Conservation (phyloP, 1,140 invertebrate species). For the Potamilus streckersoni region DNA sequence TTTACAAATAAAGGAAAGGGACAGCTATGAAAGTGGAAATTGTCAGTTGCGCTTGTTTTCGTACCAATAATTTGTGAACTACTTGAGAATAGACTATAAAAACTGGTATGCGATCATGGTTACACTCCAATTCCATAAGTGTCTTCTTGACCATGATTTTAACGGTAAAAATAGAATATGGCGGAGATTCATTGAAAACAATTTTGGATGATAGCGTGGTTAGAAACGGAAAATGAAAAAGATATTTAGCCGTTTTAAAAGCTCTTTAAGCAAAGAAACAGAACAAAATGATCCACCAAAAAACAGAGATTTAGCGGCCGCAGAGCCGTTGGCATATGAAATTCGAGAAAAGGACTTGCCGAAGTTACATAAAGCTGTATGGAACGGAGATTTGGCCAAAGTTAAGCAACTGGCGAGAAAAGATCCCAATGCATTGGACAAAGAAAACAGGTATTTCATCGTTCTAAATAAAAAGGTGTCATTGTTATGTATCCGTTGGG, state of each 20-base stretch:
- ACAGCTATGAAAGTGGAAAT: too few species aligned
- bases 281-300: neutral
- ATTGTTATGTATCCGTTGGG: too few species aligned
- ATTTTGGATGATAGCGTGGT: slow-evolving; percentile 14
- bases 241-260: slow-evolving; percentile 21
- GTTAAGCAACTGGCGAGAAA: slow-evolving; percentile 59
- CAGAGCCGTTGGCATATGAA: slow-evolving; percentile 33
- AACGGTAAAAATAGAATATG: too few species aligned
- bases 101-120: too few species aligned
- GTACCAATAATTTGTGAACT: too few species aligned
- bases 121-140: too few species aligned
- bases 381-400: slow-evolving; percentile 55
- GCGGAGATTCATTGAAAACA: too few species aligned
- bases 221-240: slow-evolving; percentile 35
- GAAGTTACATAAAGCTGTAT: slow-evolving; percentile 62
- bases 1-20: too few species aligned
- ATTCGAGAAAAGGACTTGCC: slow-evolving; percentile 56
- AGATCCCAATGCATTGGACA: slow-evolving; percentile 54
- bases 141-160: too few species aligned
- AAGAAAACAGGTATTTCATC: slow-evolving; percentile 54
- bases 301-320: neutral
- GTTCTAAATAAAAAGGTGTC: too few species aligned
- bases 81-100: too few species aligned
- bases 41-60: too few species aligned
- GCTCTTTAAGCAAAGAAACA: neutral